phyloP scores from a whole-genome alignment of 2,797 vertebrate genomes.

The Spondyliosoma cantharus region DNA sequence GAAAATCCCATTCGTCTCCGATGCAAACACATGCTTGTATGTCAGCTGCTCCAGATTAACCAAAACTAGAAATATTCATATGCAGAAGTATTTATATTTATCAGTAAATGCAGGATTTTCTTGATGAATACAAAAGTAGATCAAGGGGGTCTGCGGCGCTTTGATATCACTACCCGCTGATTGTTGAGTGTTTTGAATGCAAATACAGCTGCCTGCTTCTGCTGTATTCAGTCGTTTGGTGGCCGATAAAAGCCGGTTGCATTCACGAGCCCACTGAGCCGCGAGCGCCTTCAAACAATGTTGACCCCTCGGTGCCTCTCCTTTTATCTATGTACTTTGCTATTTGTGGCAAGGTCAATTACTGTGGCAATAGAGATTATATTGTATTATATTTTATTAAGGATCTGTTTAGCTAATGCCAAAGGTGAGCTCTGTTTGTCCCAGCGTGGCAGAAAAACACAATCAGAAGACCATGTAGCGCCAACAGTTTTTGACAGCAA shows the following conservation, averaged over 20 bases:
- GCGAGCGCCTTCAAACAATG: slow-evolving; percentile 68
- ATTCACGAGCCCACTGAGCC: slow-evolving; percentile 52
- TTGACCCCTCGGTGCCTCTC: slow-evolving; percentile 57
- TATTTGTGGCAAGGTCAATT: slow-evolving; percentile 65
- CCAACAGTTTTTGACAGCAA: not conserved
- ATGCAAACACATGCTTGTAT: slow-evolving; percentile 46
- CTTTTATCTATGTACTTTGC: slow-evolving; percentile 65
- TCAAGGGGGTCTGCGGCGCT: slow-evolving; percentile 68
- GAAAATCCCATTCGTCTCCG: slow-evolving; percentile 59
- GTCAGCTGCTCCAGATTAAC: slow-evolving; percentile 52
- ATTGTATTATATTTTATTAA: slow-evolving; percentile 46
- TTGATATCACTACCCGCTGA: slow-evolving; percentile 72
- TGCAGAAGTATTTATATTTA: slow-evolving; percentile 59
- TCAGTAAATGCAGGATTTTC: slow-evolving; percentile 57
- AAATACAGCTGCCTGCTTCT: slow-evolving; percentile 67
- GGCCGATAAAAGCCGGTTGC: slow-evolving; percentile 69
- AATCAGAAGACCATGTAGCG: slow-evolving; percentile 9
- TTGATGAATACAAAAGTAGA: slow-evolving; percentile 67
- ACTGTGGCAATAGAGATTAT: slow-evolving; percentile 43
- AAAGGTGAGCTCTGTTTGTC: slow-evolving; percentile 33
- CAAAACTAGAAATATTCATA: slow-evolving; percentile 51
- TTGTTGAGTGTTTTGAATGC: slow-evolving; percentile 72
- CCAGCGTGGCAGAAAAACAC: slow-evolving; percentile 6
- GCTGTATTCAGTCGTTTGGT: slow-evolving; percentile 55
- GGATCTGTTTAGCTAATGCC: slow-evolving; percentile 31